Base-by-base conservation (phyloP, 2,797 vertebrate species). In the Micromesistius poutassou region DNA sequence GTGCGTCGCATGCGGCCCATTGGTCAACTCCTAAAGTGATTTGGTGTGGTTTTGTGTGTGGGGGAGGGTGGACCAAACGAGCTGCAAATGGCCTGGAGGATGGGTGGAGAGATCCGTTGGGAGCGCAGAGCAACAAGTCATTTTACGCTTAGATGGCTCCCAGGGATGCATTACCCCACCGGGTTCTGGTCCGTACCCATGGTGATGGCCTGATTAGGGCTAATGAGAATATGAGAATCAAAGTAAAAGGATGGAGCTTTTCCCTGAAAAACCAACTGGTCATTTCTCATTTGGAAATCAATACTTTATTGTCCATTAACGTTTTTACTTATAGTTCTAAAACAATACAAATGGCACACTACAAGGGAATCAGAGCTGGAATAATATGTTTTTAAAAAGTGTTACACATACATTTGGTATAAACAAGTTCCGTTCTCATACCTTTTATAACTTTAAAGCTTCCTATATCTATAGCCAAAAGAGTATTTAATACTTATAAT, bases 241-340 rank as follows among this genome's bases (percentile, higher is more conserved):
- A 86, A 91, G 74, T 38, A 79, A 72, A 86, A 85, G 82, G 83
- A 86, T 83, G 81, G 74, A 72, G 82, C 83, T 87, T 87, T 93
- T 93, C 86, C 91, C 75, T 82, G 88, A 87, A 91, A 90, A 81
- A 76, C 77, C 75, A 83, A 81, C 87, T 88, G 87, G 84, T 88
- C 55, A 89, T 87, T 85, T 87, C 90, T 88, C 88, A 84, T 89
- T 88, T 78, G 80, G 88, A 81, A 75, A 82, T 72, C 75, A 83
- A 74, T 33, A 16, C 16, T 68, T 10, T 28, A 28, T 68, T 68
- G 62, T 9, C 62, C 62, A 28, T 7, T 28, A 68, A 68, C 22
- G 5, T 62, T 22, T 62, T 62, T 62, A 9, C 55, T 35, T 35
- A 14, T 22, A 19, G 5, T 5, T 4, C 46, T 50, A 50, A 19